Evolutionary conservation across 1,140 invertebrate genomes (phyloP), one percentile per base, ranked within the genome.

Genomic region (Mesaphorura yosii): DNA sequence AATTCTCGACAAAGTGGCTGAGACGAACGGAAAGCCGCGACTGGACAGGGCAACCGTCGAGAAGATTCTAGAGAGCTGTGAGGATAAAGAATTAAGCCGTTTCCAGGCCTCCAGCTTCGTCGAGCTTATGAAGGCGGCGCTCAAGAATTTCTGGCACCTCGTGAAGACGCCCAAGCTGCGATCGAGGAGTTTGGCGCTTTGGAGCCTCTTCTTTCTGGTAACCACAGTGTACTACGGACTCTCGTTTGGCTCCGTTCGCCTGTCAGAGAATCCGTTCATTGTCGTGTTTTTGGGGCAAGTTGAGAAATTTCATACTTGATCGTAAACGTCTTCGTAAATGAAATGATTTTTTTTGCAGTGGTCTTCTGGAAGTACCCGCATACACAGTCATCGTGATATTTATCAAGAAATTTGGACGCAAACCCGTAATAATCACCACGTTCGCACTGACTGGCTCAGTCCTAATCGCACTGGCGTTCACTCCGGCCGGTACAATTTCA

Each of bases 1-100:
- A 39, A 80, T 86, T 50, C 67, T 90, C 42, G 68, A 78, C 64
- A 73, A 74, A 59, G 84, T 83, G 2, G 81, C 84, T 4, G 66
- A 61, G 46, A 65, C 60, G 10, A 76, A 76, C 48, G 64, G 65
- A 37, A 66, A 70, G 29, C 63, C 68, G 15, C 14, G 39, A 27
- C 53, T 53, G 4, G 23, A 42, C 19, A 26, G 39, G 20, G 50
- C 42, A 3, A 31, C 45, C 0, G 20, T 62, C 20, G 19, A 29
- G 10, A 41, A 41, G 3, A 53, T 58, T 20, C 17, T 61, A 2
- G 38, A 44, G 19, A 27, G 41, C 19, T 53, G 56, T 48, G 25
- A 47, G 17, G 56, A 53, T 7, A 46, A 22, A 26, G 22, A 46
- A n/a, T 22, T 42, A n/a, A n/a, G 34, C 6, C 6, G n/a, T 10